Percentiles rank a stretch among this genome's conserved stretches.
These are phyloP conservation scores for Hermaeophaga mercurialis DNA, from an alignment of 2,888 invertebrate species.

Conservation along the genomic window DNA sequence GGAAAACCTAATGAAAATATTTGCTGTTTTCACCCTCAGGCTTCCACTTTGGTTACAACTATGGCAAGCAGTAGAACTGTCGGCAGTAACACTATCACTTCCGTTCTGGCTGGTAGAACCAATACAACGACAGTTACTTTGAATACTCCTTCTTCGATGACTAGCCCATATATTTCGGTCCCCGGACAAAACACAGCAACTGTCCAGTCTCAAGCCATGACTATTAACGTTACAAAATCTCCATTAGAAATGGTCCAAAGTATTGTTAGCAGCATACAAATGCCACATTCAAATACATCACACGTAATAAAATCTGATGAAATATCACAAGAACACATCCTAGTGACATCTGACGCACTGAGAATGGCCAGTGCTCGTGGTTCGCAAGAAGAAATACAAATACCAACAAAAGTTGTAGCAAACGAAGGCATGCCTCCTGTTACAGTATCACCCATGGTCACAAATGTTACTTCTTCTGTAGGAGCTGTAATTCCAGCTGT, in stretches of 20 bases:
- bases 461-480: slow-evolving; percentile 69
- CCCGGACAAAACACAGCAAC: slow-evolving; percentile 26
- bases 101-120: slow-evolving; percentile 75
- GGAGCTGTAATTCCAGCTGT: slow-evolving; percentile 70
- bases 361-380: slow-evolving; percentile 66
- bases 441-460: slow-evolving; percentile 66
- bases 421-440: slow-evolving; percentile 62
- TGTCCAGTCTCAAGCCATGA: slow-evolving; percentile 45
- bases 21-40: slow-evolving; percentile 37
- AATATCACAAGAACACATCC: slow-evolving; percentile 69
- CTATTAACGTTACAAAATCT: slow-evolving; percentile 62
- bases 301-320: slow-evolving; percentile 47
- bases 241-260: slow-evolving; percentile 80
- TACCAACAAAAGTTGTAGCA: slow-evolving; percentile 50
- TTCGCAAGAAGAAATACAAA: slow-evolving; percentile 65
- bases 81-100: slow-evolving; percentile 81
- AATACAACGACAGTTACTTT: slow-evolving; percentile 79
- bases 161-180: slow-evolving; percentile 51
- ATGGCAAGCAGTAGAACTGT: slow-evolving; percentile 78
- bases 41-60: slow-evolving; percentile 61
- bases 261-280: slow-evolving; percentile 72
- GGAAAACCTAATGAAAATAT: slow-evolving; percentile 34
- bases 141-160: slow-evolving; percentile 64
- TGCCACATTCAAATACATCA: slow-evolving; percentile 57
- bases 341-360: slow-evolving; percentile 77